phyloP scores from a whole-genome alignment of 64 coral and sea anemone species.

The Catalaphyllia jardinei region DNA sequence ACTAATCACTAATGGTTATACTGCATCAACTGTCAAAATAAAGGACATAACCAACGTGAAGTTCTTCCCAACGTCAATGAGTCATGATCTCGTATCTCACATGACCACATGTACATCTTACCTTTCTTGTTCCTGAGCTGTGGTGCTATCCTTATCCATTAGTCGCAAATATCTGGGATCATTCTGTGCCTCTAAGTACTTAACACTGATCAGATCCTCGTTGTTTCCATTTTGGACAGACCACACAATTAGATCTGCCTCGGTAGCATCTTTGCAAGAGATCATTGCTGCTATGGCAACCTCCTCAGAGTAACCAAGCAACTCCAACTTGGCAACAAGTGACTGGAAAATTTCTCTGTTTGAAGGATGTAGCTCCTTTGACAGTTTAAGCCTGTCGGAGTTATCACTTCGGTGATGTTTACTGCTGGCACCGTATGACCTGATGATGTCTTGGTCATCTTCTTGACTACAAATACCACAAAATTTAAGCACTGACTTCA shows the following conservation, averaged over 20 bases:
- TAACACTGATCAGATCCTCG: conserved; percentile 3
- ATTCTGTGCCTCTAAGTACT: conserved; percentile 11
- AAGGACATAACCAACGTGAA: too few species aligned
- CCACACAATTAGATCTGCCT: conserved; percentile 57
- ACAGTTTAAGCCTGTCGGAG: not conserved
- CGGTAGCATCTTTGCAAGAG: conserved; percentile 29
- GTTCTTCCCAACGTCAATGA: too few species aligned
- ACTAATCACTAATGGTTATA: too few species aligned
- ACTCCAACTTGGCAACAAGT: conserved; percentile 17
- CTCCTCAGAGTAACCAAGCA: conserved; percentile 15
- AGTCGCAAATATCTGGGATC: conserved; percentile 23
- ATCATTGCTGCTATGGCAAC: conserved; percentile 52
- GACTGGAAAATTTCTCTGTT: not conserved
- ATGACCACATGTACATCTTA: too few species aligned
- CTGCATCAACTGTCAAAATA: too few species aligned
- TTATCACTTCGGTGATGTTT: not conserved
- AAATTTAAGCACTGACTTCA: conserved; percentile 20
- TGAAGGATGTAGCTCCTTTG: not conserved
- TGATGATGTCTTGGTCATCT: not conserved
- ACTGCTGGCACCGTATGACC: not conserved
- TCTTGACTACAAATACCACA: conserved; percentile 30
- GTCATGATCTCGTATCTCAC: not conserved
- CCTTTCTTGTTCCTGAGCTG: not conserved
- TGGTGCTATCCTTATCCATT: not conserved
- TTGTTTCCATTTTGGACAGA: conserved; percentile 39